phyloP scores from a whole-genome alignment of 2,888 invertebrate genomes.

The Saturnia pavonia region DNA sequence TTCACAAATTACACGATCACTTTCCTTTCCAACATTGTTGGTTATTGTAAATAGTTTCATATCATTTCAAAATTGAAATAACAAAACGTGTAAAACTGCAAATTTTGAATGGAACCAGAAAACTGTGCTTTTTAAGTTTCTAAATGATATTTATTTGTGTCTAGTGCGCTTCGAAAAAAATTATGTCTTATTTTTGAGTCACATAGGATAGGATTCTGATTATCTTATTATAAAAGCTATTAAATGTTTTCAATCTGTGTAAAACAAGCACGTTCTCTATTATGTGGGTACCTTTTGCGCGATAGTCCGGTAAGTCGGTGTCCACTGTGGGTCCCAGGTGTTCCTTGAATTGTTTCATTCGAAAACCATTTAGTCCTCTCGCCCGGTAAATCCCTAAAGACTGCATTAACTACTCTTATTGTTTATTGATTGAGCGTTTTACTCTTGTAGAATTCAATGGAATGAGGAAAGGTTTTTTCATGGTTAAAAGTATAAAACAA shows the following conservation, averaged over 20 bases:
- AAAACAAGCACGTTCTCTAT: constrained; percentile 30
- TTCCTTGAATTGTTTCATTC: constrained; percentile 51
- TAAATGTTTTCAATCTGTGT: constrained; percentile 6
- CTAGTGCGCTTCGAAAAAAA: neutral
- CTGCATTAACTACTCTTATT: constrained; percentile 34
- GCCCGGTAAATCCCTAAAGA: constrained; percentile 51
- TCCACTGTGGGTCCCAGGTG: constrained; percentile 53
- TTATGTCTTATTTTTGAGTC: neutral
- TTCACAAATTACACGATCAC: too few relatives aligned
- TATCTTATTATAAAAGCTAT: neutral
- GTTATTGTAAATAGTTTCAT: neutral
- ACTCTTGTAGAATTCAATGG: neutral
- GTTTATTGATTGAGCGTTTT: constrained; percentile 20
- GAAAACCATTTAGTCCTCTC: constrained; percentile 55
- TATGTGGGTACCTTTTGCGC: constrained; percentile 36
- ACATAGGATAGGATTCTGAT: neutral
- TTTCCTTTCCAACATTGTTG: neutral
- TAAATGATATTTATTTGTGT: neutral
- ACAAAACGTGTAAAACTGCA: neutral
- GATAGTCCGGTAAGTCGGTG: constrained; percentile 30
- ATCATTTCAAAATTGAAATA: neutral
- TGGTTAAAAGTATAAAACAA: neutral
- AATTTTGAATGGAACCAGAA: neutral
- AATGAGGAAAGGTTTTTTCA: neutral
- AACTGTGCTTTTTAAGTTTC: neutral